Evolutionary conservation across 2,888 invertebrate genomes (phyloP).

Genomic region (Hedya salicella): DNA sequence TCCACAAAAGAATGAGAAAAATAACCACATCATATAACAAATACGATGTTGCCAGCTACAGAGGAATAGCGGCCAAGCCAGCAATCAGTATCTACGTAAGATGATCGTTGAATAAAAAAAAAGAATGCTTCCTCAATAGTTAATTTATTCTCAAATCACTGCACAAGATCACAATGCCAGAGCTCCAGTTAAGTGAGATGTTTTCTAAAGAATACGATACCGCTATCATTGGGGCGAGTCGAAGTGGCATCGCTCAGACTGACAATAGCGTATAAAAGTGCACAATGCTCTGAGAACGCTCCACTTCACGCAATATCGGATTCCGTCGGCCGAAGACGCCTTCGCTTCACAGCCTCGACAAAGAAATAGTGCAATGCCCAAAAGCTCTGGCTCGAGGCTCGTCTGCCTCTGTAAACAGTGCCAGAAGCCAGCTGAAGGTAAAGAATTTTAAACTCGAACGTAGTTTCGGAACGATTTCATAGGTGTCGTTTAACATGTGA

Average conservation of each 20-base stretch:
- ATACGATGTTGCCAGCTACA: no score
- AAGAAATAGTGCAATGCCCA: conserved; percentile 49
- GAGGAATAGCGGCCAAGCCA: no score
- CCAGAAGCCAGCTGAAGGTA: conserved; percentile 15
- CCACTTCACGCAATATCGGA: conserved; percentile 73
- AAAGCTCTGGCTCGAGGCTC: conserved; percentile 45
- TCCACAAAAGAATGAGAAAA: no score
- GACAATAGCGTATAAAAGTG: conserved; percentile 71
- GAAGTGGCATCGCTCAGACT: conserved; percentile 61
- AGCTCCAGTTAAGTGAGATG: conserved; percentile 39
- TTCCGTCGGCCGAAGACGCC: conserved; percentile 54
- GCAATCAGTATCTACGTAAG: no score
- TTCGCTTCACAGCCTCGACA: conserved; percentile 52
- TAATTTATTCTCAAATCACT: conserved; percentile 18
- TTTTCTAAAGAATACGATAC: conserved; percentile 59
- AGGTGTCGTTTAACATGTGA: not conserved
- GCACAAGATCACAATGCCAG: conserved; percentile 26
- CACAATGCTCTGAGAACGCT: conserved; percentile 64
- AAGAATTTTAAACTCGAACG: not conserved
- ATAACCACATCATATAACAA: no score
- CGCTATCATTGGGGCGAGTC: conserved; percentile 57
- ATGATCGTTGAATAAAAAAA: not conserved
- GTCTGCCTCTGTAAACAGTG: conserved; percentile 43
- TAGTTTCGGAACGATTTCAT: conserved; percentile 5
- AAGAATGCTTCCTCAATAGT: not conserved